These are phyloP conservation scores for Drosophila pseudotalamancana DNA, from an alignment of 2,888 invertebrate genomes.

Conservation along the genomic window DNA sequence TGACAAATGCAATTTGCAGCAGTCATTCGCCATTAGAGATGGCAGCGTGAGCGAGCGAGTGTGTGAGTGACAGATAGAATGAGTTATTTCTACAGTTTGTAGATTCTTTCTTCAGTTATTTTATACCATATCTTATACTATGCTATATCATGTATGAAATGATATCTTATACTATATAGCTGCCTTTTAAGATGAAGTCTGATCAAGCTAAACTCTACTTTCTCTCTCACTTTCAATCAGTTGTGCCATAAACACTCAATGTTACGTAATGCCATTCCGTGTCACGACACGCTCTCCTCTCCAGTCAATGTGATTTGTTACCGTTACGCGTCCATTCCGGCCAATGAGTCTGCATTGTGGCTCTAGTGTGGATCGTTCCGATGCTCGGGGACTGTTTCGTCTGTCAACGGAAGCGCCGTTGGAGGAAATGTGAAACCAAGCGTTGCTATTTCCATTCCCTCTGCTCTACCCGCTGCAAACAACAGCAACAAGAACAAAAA, in stretches of 20 bases:
- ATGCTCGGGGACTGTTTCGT: constrained; percentile 17
- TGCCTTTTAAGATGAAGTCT: too few species aligned
- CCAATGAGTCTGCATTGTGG: constrained; percentile 24
- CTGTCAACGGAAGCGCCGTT: constrained; percentile 66
- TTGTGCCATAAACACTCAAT: background rate
- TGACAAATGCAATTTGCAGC: constrained; percentile 41
- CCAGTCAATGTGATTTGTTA: constrained; percentile 12
- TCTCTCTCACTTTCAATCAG: background rate
- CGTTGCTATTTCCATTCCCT: constrained; percentile 62
- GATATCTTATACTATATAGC: too few species aligned
- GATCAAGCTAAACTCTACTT: background rate
- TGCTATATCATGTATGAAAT: too few species aligned
- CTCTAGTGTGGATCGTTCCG: constrained; percentile 43
- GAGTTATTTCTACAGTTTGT: too few species aligned
- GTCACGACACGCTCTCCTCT: constrained; percentile 22
- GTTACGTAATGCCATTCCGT: constrained; percentile 4
- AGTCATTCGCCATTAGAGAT: constrained; percentile 10
- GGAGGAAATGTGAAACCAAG: constrained; percentile 80
- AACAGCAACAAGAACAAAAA: constrained; percentile 9
- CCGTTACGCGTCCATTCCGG: constrained; percentile 23
- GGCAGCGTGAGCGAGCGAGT: background rate
- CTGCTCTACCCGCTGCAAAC: constrained; percentile 23
- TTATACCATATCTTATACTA: too few species aligned
- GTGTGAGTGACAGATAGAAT: too few species aligned
- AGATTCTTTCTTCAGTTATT: too few species aligned